Conservation (phyloP, 2,888 invertebrate genomes). For the Cactoblastis cactorum region DNA sequence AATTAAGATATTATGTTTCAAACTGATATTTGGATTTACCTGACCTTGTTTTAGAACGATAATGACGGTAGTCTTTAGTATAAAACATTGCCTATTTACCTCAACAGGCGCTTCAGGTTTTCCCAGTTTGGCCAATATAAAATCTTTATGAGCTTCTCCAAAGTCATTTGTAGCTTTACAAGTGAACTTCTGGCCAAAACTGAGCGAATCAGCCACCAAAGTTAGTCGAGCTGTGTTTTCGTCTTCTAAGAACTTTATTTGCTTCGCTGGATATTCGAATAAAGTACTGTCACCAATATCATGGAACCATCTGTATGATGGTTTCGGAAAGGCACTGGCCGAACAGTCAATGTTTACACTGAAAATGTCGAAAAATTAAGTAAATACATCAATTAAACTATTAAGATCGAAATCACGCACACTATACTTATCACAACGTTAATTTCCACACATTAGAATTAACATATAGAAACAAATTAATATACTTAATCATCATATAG, state of each 20-base stretch:
- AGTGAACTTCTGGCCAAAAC: conserved; percentile 42
- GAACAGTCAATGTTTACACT: conserved; percentile 53
- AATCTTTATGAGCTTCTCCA: conserved; percentile 28
- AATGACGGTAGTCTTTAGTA: too few relatives aligned
- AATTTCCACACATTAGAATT: too few relatives aligned
- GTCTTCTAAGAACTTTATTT: conserved; percentile 38
- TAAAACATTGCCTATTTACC: conserved; percentile 31
- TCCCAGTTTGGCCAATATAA: conserved; percentile 35
- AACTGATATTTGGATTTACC: too few relatives aligned
- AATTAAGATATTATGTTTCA: neutral
- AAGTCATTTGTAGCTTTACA: conserved; percentile 50
- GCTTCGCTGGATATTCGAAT: conserved; percentile 41
- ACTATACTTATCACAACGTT: too few relatives aligned
- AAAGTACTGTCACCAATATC: conserved; percentile 37
- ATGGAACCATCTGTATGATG: conserved; percentile 55
- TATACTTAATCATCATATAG: too few relatives aligned
- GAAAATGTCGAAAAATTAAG: conserved; percentile 24
- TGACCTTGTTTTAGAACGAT: too few relatives aligned
- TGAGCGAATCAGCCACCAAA: conserved; percentile 37
- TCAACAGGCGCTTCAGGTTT: conserved; percentile 41
- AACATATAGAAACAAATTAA: too few relatives aligned
- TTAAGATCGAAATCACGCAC: too few relatives aligned
- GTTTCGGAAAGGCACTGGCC: conserved; percentile 47
- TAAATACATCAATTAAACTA: too few relatives aligned
- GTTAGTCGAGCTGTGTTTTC: conserved; percentile 37